phyloP scores from a whole-genome alignment of 2,113 vertebrate species.

The Prochilodus magdalenae region DNA sequence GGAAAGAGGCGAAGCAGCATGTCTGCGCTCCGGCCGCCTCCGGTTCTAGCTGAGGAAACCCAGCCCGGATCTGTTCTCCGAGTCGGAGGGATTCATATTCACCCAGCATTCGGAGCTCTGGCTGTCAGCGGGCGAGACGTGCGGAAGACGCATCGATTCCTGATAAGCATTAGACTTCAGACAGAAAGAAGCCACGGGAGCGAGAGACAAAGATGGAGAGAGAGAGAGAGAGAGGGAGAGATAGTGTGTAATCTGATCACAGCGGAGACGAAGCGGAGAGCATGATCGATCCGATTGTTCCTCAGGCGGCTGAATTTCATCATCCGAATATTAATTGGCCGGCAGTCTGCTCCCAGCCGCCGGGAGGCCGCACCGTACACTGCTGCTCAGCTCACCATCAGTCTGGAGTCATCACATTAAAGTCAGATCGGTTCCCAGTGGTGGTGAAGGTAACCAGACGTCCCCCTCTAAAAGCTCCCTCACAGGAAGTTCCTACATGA shows the following conservation, averaged over 20 bases:
- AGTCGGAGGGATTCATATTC: slow-evolving; percentile 9
- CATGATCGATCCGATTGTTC: slow-evolving; percentile 51
- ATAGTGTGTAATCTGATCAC: slow-evolving; percentile 42
- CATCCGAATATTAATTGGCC: slow-evolving; percentile 51
- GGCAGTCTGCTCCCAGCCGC: background rate
- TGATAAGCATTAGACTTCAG: slow-evolving; percentile 27
- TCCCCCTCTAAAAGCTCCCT: too few relatives aligned
- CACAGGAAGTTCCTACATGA: too few relatives aligned
- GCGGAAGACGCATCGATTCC: slow-evolving; percentile 28
- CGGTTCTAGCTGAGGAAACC: background rate
- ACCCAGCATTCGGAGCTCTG: background rate
- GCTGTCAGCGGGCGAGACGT: slow-evolving; percentile 10
- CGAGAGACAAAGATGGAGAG: background rate
- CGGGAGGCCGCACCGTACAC: background rate
- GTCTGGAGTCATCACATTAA: too few relatives aligned
- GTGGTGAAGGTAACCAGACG: too few relatives aligned
- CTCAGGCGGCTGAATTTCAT: slow-evolving; percentile 46
- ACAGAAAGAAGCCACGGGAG: background rate
- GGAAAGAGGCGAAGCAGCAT: too few relatives aligned
- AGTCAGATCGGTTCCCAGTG: too few relatives aligned
- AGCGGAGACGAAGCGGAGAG: slow-evolving; percentile 42
- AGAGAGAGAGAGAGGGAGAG: slow-evolving; percentile 3
- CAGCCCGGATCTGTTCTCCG: background rate
- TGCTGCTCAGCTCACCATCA: too few relatives aligned
- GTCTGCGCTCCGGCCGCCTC: background rate